phyloP scores from a whole-genome alignment of 2,113 vertebrate genomes.

The Indri indri region DNA sequence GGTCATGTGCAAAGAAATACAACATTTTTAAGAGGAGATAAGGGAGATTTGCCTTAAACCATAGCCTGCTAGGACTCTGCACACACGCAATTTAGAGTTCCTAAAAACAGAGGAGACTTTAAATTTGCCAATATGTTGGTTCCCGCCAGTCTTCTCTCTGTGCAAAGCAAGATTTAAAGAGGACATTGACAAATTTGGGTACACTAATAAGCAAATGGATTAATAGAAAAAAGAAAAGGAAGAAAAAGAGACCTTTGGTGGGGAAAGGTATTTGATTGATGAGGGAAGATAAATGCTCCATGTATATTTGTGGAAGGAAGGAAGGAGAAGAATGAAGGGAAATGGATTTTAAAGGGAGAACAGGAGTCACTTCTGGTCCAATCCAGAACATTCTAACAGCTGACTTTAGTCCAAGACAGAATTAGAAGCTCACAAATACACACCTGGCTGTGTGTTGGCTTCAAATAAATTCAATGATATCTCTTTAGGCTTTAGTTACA shows the following conservation, averaged over 20 bases:
- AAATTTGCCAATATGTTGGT: not conserved
- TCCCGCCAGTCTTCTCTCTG: not conserved
- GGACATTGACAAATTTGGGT: not conserved
- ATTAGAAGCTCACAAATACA: not conserved
- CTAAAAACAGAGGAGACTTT: not conserved
- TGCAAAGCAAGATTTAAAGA: not conserved
- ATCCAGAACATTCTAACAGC: not conserved
- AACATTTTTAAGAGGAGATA: not conserved
- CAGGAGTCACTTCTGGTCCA: not conserved
- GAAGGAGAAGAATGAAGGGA: not conserved
- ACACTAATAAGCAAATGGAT: not conserved
- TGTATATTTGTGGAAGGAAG: not conserved
- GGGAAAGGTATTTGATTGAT: not conserved
- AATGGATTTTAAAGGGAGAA: not conserved
- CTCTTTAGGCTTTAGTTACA: not conserved
- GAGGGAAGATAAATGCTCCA: not conserved
- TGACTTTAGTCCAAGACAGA: not conserved
- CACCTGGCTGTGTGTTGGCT: not conserved
- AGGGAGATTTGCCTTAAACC: not conserved
- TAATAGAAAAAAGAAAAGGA: not conserved
- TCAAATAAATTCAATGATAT: not conserved
- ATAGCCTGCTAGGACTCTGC: not conserved
- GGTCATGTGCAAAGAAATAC: not conserved
- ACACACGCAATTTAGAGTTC: not conserved
- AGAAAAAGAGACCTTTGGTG: not conserved